Base-by-base conservation (phyloP, 2,113 vertebrate genomes). In the Cettia cetti region DNA sequence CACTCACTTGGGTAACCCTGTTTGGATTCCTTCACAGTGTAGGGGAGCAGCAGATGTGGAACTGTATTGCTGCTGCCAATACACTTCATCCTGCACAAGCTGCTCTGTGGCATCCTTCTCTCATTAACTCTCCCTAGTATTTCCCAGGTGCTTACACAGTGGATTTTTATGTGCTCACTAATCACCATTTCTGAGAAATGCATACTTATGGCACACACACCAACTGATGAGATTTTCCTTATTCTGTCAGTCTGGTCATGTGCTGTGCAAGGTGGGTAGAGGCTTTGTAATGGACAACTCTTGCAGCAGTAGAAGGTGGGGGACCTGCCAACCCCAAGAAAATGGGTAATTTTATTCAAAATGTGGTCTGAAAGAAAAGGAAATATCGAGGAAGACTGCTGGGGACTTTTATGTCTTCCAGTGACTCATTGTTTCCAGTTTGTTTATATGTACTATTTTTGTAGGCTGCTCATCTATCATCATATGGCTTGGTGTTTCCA, bases 401-500 rank as follows among this genome's bases (percentile, higher is more conserved):
- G 3, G 23, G 49, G 56, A 50, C 74, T 77, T 94, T 21, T 9
- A 33, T 47, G 47, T 89, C 47, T 91, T 91, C 47, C 28, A 63
- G 59, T 94, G 87, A 84, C 70, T 92, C 81, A 82, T 35, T 66
- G 65, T 94, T 94, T 92, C 84, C 60, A 70, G 0, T 74, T 89
- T 75, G 39, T 91, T 70, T 84, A 20, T 74, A 52, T 7, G 47
- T 66, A 60, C 77, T 93, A 16, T 93, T 91, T 91, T 87, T 1
- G 4, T 87, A 84, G 54, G 47, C 74, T 87, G 39, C 79, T 89
- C 74, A 40, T 45, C 39, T 66, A 18, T 91, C 64, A 24, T 86
- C 14, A 0, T 75, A 30, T 6, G 18, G 50, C 10, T 81, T 86
- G 68, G 16, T 82, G 59, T 89, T 96, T 81, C 72, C 60, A 83